These are phyloP conservation scores for Ia io DNA, from an alignment of 2,113 vertebrate genomes.

Conservation along the genomic window DNA sequence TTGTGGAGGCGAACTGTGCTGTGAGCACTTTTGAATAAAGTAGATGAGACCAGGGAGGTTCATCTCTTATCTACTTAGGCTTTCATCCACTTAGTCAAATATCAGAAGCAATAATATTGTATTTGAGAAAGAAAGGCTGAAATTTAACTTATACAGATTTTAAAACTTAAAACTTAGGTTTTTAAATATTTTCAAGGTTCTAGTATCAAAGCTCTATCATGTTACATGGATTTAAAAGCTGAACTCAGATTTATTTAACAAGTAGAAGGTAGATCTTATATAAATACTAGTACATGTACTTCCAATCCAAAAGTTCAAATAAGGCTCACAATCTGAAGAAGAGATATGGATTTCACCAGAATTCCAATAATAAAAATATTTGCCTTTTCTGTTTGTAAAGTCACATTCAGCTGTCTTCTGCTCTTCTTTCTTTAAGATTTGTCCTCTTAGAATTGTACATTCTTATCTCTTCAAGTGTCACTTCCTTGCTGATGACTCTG, in stretches of 20 bases:
- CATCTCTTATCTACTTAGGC: background rate
- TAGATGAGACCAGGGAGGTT: background rate
- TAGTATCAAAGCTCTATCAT: background rate
- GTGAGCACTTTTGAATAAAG: background rate
- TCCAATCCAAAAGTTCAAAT: constrained; percentile 14
- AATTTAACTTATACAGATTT: background rate
- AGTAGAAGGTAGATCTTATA: background rate
- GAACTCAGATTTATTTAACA: constrained; percentile 26
- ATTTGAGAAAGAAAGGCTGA: background rate
- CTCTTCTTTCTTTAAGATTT: background rate
- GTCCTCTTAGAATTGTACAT: background rate
- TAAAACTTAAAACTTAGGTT: background rate
- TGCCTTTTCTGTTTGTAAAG: background rate
- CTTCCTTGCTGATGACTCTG: background rate
- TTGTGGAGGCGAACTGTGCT: background rate
- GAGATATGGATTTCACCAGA: background rate
- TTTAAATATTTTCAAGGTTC: background rate
- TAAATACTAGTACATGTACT: background rate
- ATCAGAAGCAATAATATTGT: background rate
- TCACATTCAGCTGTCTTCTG: background rate
- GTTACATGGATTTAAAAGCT: background rate
- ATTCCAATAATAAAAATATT: background rate
- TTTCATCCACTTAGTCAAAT: background rate
- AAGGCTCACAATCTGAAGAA: background rate
- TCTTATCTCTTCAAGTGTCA: background rate